Evolutionary conservation across 2,888 invertebrate genomes (phyloP).

Genomic region (Cephonodes hylas): DNA sequence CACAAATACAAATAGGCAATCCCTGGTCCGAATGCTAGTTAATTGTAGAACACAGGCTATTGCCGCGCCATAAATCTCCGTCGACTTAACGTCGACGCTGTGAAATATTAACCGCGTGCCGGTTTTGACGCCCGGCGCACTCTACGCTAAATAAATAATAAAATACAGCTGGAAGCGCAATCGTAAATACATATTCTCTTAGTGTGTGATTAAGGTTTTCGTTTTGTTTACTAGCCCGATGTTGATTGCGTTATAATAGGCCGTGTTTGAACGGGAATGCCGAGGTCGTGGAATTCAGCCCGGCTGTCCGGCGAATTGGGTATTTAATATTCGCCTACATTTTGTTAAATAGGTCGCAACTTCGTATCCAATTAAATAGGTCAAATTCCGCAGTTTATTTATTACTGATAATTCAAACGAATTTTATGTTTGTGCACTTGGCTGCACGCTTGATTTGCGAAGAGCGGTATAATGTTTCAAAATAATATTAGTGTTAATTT

Average conservation of each 20-base stretch:
- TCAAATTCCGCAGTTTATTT: background rate
- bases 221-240: background rate
- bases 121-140: slow-evolving; percentile 64
- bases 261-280: background rate
- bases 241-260: background rate
- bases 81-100: slow-evolving; percentile 73
- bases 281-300: background rate
- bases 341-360: background rate
- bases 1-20: slow-evolving; percentile 18
- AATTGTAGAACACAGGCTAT: slow-evolving; percentile 74
- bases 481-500: too few relatives aligned
- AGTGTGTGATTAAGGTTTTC: slow-evolving; percentile 7
- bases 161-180: slow-evolving; percentile 47
- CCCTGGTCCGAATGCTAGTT: slow-evolving; percentile 48
- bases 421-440: background rate
- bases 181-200: slow-evolving; percentile 26
- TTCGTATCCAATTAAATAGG: background rate
- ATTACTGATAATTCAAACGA: background rate
- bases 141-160: slow-evolving; percentile 64
- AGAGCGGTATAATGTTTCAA: too few relatives aligned
- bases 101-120: slow-evolving; percentile 78
- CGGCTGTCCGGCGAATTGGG: background rate
- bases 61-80: slow-evolving; percentile 69
- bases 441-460: too few relatives aligned
- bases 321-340: background rate